Evolutionary conservation across 2,113 vertebrate species (phyloP).

Genomic region (Gila orcuttii): DNA sequence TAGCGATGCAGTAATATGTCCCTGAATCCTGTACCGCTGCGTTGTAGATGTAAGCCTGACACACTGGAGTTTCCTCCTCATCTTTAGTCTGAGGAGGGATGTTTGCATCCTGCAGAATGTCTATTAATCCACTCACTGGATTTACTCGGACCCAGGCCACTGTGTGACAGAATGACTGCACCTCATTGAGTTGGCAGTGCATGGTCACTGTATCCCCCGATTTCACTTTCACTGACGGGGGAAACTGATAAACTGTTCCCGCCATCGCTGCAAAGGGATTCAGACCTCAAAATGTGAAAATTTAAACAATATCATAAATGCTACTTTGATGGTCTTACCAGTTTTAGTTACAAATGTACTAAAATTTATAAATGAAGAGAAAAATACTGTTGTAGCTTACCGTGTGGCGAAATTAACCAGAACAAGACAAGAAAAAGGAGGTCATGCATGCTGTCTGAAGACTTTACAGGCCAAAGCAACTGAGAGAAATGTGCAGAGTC

Average conservation of each 20-base stretch:
- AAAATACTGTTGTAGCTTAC: neutral
- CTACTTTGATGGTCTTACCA: neutral
- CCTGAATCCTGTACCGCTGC: neutral
- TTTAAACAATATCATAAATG: neutral
- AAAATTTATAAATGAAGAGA: no score
- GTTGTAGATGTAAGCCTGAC: neutral
- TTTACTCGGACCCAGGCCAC: slow-evolving; percentile 24
- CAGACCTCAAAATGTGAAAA: neutral
- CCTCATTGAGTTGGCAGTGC: neutral
- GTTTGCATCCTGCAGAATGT: neutral
- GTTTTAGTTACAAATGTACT: neutral
- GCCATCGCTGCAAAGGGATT: neutral
- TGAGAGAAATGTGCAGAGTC: neutral
- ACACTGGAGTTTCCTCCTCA: neutral
- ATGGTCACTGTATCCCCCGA: slow-evolving; percentile 6
- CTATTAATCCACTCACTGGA: neutral
- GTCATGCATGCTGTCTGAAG: slow-evolving; percentile 4
- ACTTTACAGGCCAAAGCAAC: neutral
- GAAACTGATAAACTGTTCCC: slow-evolving; percentile 12
- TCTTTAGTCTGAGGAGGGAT: neutral
- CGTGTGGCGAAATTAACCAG: neutral
- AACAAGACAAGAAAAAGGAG: neutral
- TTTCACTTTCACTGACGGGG: neutral
- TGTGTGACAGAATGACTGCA: slow-evolving; percentile 26
- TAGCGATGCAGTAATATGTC: slow-evolving; percentile 32